Conservation (phyloP, 2,888 invertebrate genomes). For the Drosophila vallismaia region DNA sequence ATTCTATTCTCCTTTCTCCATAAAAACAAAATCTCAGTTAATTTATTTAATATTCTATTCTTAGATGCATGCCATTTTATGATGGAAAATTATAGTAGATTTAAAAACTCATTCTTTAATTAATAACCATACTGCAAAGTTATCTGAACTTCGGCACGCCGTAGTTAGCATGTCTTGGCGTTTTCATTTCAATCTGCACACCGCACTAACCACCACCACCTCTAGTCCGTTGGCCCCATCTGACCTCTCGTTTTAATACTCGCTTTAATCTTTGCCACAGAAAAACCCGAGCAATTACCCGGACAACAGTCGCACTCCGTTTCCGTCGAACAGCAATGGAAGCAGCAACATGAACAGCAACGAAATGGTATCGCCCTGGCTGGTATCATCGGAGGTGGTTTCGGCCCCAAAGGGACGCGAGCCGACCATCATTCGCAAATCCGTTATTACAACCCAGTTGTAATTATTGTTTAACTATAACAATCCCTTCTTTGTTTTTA, state of each 20-base stretch:
- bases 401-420: conserved; percentile 88
- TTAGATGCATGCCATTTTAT: neutral
- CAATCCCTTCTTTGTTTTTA: conserved; percentile 49
- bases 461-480: conserved; percentile 82
- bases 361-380: conserved; percentile 91
- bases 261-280: conserved; percentile 75
- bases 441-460: conserved; percentile 94
- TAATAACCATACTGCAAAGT: conserved; percentile 7
- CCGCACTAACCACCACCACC: conserved; percentile 47
- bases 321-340: conserved; percentile 74
- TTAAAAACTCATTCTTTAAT: neutral
- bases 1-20: neutral
- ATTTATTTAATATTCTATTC: neutral
- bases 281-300: conserved; percentile 78
- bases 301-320: conserved; percentile 84
- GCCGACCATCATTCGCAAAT: conserved; percentile 91
- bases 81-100: neutral
- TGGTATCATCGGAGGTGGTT: conserved; percentile 90
- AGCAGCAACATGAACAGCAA: conserved; percentile 69
- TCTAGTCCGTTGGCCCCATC: conserved; percentile 7
- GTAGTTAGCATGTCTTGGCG: conserved; percentile 17
- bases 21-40: neutral
- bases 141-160: conserved; percentile 20
- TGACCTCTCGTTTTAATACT: conserved; percentile 20
- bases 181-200: conserved; percentile 69